Evolutionary conservation across 1,140 invertebrate species (phyloP), one percentile per base, ranked within the genome.

Genomic region (Leptinotarsa undecemlineata): DNA sequence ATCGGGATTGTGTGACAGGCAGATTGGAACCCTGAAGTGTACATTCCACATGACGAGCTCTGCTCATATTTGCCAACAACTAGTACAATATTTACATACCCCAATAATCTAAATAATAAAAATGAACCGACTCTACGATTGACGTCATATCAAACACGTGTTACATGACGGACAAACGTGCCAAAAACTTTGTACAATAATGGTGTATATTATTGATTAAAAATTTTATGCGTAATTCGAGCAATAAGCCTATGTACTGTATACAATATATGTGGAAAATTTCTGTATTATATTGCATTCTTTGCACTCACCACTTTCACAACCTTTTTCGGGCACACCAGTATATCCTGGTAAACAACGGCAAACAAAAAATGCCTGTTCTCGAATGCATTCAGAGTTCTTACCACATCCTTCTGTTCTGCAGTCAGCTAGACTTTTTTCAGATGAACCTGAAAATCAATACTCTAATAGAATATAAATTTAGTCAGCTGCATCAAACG

Each of bases 311-410:
- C 95, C 94, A 89, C 91, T 90, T 64, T 87, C 88, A 86, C 93
- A 95, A 79, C 92, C 91, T 76, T 91, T 87, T 78, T 92, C 90
- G 21, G 93, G 91, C 79, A 91, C 89, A 78, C 93, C 93, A 82
- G 88, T 89, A 71, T 90, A 93, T 77, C 92, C 92, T 48, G 90
- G 89, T 63, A 90, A 89, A 87, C 94, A 96, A 80, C 91, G 88
- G 85, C 95, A 97, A 14, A 92, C 90, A 85, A 95, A 96, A 81
- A 91, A 90, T 74, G 91, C 91, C 76, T 91, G 90, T 85, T 93
- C 91, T 60, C 90, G 88, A 74, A 95, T 89, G 84, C 95, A 96
- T 84, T 93, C 90, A 1, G 94, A 94, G 71, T 91, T 92, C 80
- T 91, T 90, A 71, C 93, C 94, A 86, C 95, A 96, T 68, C 94